Conservation (phyloP, 2,113 vertebrate genomes). For the Pseudolaguvia tuberculata region DNA sequence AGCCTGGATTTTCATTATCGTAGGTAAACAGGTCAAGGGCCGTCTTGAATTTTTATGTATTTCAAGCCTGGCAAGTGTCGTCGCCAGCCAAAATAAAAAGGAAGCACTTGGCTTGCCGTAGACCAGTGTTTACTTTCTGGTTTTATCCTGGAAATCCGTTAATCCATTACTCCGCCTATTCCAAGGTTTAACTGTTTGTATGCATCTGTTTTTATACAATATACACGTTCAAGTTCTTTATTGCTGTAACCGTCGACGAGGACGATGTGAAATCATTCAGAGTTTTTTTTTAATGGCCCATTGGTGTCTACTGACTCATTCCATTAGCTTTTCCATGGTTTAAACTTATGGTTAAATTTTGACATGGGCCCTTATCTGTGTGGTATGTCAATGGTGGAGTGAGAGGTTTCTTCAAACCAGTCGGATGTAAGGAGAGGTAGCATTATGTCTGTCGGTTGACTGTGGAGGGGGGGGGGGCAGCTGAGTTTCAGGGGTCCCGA, state of each 20-base stretch:
- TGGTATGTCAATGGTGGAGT: not conserved
- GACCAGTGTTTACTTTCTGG: conserved; percentile 29
- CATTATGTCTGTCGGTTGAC: not conserved
- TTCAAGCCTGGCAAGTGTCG: not conserved
- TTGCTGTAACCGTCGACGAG: not conserved
- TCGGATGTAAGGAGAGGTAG: not conserved
- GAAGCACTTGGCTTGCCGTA: conserved; percentile 29
- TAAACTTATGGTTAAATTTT: not conserved
- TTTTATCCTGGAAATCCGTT: conserved; percentile 44
- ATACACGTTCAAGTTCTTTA: conserved; percentile 8
- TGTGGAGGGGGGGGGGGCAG: not conserved
- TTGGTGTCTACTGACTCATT: not conserved
- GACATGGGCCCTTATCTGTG: not conserved
- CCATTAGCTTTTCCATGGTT: not conserved
- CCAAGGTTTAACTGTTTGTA: no score
- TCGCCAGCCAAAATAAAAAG: conserved; percentile 5
- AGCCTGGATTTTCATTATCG: no score
- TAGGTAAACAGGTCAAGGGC: not conserved
- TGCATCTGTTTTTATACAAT: not conserved
- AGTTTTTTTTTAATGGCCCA: no score
- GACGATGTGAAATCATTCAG: not conserved
- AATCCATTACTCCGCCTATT: conserved; percentile 25
- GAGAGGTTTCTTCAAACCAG: not conserved
- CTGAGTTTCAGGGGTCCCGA: no score
- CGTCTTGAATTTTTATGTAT: not conserved